Evolutionary conservation across 2,888 invertebrate species (phyloP).

Genomic region (Pilophorus perplexus): DNA sequence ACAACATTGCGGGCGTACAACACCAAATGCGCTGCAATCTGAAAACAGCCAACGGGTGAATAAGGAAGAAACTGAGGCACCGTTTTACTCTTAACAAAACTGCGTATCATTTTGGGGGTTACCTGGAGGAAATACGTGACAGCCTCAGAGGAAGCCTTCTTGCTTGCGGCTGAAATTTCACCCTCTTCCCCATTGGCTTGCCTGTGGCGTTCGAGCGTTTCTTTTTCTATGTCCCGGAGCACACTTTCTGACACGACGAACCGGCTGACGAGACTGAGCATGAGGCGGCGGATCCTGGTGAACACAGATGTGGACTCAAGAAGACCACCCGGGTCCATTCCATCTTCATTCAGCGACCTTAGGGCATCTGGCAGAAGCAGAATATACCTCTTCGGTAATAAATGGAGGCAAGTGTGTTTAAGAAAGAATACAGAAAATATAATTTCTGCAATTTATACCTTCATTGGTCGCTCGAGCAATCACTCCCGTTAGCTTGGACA

Average conservation of each 20-base stretch:
- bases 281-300: slow-evolving; percentile 68
- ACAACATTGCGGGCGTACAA: slow-evolving; percentile 68
- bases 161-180: background rate
- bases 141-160: slow-evolving; percentile 39
- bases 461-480: slow-evolving; percentile 67
- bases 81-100: too few species aligned
- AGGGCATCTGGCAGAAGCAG: slow-evolving; percentile 21
- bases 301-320: slow-evolving; percentile 47
- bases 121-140: slow-evolving; percentile 46
- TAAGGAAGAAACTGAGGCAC: background rate
- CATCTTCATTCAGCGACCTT: slow-evolving; percentile 43
- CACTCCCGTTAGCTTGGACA: slow-evolving; percentile 73
- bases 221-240: slow-evolving; percentile 45
- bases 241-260: slow-evolving; percentile 59
- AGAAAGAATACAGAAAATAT: too few species aligned
- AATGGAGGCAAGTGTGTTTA: background rate
- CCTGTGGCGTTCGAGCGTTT: slow-evolving; percentile 35
- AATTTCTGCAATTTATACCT: too few species aligned
- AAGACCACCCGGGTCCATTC: slow-evolving; percentile 44
- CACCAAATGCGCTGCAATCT: slow-evolving; percentile 70
- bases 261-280: slow-evolving; percentile 71
- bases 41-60: slow-evolving; percentile 46
- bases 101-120: too few species aligned
- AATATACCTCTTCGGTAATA: too few species aligned
- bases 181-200: background rate